Base-by-base conservation (phyloP, 2,797 vertebrate genomes). In the Glyptemys insculpta region DNA sequence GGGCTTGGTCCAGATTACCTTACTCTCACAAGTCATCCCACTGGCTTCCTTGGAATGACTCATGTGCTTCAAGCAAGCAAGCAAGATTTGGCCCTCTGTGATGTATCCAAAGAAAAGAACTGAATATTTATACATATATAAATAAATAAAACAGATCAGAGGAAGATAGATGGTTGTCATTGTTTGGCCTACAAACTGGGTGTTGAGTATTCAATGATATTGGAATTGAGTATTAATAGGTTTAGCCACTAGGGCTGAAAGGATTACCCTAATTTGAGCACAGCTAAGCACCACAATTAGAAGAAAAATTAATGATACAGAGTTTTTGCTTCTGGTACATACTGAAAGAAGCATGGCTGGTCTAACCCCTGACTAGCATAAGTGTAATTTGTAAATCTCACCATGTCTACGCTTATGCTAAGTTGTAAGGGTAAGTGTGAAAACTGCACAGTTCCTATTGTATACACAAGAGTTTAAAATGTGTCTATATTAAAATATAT, bases 201-300 rank as follows among this genome's bases (percentile, higher is more conserved):
- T 19, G 50, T 50, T 50, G 50, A 50, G 50, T 50, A 50, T 50
- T 50, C 50, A 50, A 15, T 50, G 16, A 50, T 50, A 50, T 14
- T 50, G 50, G 50, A 50, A 50, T 93, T 74, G 76, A 53, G 11
- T 83, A 57, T 74, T 95, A 83, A 90, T 87, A 27, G 84, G 44
- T 90, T 97, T 82, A 88, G 50, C 18, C 50, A 88, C 78, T n/a
- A 52, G 6, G 89, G 25, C 25, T 94, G 91, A 86, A 95, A 94
- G 85, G 83, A 84, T 79, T 62, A 81, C 91, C 82, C 52, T 85
- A 85, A 88, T 88, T 37, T 78, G 88, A 86, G 54, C 83, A 80
- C 50, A 85, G 12, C 54, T 81, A 34, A 96, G 53, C 19, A 88
- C 37, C 6, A 81, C 18, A 87, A 7, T 65, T 81, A 68, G 2